phyloP scores from a whole-genome alignment of 2,113 vertebrate species.

The Aegotheles bennettii region DNA sequence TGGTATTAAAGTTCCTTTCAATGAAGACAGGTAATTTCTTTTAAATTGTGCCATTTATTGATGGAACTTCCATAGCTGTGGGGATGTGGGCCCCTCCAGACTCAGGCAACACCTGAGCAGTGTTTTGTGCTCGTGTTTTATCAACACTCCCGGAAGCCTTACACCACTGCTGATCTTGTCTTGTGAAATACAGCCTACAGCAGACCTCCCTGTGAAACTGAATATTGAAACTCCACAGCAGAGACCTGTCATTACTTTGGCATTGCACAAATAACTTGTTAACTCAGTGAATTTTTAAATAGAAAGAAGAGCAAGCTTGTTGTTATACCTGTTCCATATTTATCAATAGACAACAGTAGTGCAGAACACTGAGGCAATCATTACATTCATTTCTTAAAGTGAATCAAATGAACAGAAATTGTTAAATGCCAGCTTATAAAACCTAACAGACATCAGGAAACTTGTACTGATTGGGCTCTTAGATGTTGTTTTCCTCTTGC shows the following conservation, averaged over 20 bases:
- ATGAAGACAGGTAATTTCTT: not conserved
- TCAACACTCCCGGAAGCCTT: not conserved
- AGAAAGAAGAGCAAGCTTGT: not conserved
- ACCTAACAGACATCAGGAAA: constrained; percentile 8
- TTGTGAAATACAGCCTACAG: not conserved
- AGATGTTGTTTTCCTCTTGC: constrained; percentile 29
- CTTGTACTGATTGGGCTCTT: constrained; percentile 48
- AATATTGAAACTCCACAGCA: not conserved
- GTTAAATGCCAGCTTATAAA: constrained; percentile 11
- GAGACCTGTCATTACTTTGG: not conserved
- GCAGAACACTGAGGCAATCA: not conserved
- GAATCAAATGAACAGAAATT: constrained; percentile 10
- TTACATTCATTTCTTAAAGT: constrained; percentile 3
- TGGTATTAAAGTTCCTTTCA: not conserved
- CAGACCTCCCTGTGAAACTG: not conserved
- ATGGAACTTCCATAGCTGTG: not conserved
- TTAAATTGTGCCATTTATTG: not conserved
- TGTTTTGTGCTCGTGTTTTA: not conserved
- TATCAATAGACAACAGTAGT: not conserved
- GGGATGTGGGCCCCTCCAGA: not conserved
- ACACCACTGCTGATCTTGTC: not conserved
- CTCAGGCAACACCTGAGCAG: not conserved
- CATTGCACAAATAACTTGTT: not conserved
- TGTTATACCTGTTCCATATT: constrained; percentile 34
- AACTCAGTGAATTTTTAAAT: not conserved